A percentile compares a stretch with the other conserved stretches of the same genome.
Evolutionary conservation across 1,140 invertebrate species (phyloP).

Genomic region (Hypsibius dujardini): DNA sequence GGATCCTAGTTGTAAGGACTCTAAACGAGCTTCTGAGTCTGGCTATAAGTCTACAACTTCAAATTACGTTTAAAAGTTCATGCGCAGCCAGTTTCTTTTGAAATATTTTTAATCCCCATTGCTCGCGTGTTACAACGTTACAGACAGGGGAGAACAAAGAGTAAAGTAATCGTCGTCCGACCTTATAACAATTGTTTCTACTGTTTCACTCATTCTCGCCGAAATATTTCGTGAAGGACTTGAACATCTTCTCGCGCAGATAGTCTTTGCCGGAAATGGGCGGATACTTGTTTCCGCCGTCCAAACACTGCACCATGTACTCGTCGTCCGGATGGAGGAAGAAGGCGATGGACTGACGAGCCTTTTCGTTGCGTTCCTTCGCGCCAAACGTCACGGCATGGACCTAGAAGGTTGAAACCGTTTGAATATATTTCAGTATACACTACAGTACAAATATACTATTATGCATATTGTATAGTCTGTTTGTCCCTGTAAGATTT

Average conservation of each 20-base stretch:
- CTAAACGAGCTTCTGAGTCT: too few species aligned
- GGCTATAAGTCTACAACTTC: too few species aligned
- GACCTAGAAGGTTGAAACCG: conserved; percentile 33
- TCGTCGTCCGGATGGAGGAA: conserved; percentile 54
- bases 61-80: too few species aligned
- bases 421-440: conserved; percentile 19
- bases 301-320: conserved; percentile 40
- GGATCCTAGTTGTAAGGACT: too few species aligned
- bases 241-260: conserved; percentile 18
- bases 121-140: too few species aligned
- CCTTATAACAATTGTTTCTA: too few species aligned
- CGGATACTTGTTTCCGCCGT: conserved; percentile 26
- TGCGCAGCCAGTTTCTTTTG: too few species aligned
- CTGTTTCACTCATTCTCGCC: not conserved
- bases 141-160: too few species aligned
- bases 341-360: conserved; percentile 52
- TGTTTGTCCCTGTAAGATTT: too few species aligned
- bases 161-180: too few species aligned
- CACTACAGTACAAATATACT: not conserved
- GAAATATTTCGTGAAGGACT: conserved; percentile 7
- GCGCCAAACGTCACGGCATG: conserved; percentile 52
- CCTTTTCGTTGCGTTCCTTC: conserved; percentile 38
- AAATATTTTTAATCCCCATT: too few species aligned
- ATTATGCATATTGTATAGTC: too few species aligned
- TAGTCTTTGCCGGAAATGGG: conserved; percentile 26